These are phyloP conservation scores for Xyrauchen texanus DNA, from an alignment of 2,113 vertebrate genomes.

Conservation along the genomic window DNA sequence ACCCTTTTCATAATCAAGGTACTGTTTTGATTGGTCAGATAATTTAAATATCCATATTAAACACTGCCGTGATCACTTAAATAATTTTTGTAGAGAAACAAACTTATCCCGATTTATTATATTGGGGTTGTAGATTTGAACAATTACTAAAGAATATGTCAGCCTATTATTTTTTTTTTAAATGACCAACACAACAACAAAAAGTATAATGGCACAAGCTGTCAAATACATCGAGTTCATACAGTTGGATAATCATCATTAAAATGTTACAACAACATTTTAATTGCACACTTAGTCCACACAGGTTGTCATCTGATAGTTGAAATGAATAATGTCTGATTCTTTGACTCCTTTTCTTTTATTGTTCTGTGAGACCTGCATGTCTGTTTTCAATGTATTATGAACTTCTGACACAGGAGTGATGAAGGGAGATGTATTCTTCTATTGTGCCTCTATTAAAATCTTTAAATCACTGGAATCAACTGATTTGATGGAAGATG, in stretches of 20 bases:
- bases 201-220: not conserved
- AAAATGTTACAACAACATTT: not conserved
- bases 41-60: not conserved
- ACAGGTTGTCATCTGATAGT: constrained; percentile 69
- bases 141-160: not conserved
- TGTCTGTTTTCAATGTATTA: constrained; percentile 82
- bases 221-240: too few species aligned
- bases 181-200: not conserved
- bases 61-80: not conserved
- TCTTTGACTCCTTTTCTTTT: constrained; percentile 80
- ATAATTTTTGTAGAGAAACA: constrained; percentile 4
- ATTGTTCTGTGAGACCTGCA: constrained; percentile 77
- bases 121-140: not conserved
- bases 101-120: not conserved
- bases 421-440: constrained; percentile 78
- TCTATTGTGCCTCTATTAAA: constrained; percentile 83
- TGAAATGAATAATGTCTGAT: constrained; percentile 80
- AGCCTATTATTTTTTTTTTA: not conserved
- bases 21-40: not conserved
- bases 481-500: constrained; percentile 82
- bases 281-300: not conserved
- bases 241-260: not conserved
- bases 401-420: constrained; percentile 79
- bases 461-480: constrained; percentile 83
- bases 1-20: not conserved